These are phyloP conservation scores for Nematopogon swammerdamellus DNA, from an alignment of 2,888 invertebrate genomes.

Conservation along the genomic window DNA sequence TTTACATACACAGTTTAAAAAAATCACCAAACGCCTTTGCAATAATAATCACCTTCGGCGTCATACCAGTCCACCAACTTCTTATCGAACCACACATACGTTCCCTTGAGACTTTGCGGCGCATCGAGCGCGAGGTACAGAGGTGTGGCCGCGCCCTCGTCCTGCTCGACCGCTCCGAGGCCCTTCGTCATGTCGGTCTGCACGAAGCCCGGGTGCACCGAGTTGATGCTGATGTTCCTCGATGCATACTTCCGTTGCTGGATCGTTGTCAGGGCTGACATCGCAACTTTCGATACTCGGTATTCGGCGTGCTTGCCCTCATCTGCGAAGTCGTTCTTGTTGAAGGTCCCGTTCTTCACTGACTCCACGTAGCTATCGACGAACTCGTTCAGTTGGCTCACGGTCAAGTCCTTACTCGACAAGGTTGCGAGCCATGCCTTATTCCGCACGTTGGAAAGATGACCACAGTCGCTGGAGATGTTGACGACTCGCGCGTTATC, in stretches of 20 bases:
- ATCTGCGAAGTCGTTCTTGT: slow-evolving; percentile 26
- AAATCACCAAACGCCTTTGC: slow-evolving; percentile 15
- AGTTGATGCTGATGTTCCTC: slow-evolving; percentile 57
- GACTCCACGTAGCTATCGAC: slow-evolving; percentile 62
- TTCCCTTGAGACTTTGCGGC: slow-evolving; percentile 52
- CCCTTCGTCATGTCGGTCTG: slow-evolving; percentile 72
- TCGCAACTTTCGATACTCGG: slow-evolving; percentile 43
- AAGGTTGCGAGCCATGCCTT: slow-evolving; percentile 28
- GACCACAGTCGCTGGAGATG: too few species aligned
- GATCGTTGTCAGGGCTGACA: slow-evolving; percentile 63
- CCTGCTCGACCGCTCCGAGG: slow-evolving; percentile 52
- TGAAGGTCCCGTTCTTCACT: slow-evolving; percentile 23
- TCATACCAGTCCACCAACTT: slow-evolving; percentile 56
- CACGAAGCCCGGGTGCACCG: slow-evolving; percentile 72
- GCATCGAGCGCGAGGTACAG: slow-evolving; percentile 62
- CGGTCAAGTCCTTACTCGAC: slow-evolving; percentile 22
- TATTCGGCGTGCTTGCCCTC: slow-evolving; percentile 54
- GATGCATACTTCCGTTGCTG: slow-evolving; percentile 60
- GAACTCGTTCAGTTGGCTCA: slow-evolving; percentile 38
- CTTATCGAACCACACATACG: slow-evolving; percentile 62
- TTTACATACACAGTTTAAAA: too few species aligned
- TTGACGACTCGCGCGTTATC: slow-evolving; percentile 73
- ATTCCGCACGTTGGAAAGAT: slow-evolving; percentile 38
- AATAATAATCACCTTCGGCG: slow-evolving; percentile 26
- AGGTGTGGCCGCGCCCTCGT: slow-evolving; percentile 55